These are phyloP conservation scores for Pipistrellus pipistrellus DNA, from an alignment of 2,797 vertebrate genomes.

Conservation along the genomic window DNA sequence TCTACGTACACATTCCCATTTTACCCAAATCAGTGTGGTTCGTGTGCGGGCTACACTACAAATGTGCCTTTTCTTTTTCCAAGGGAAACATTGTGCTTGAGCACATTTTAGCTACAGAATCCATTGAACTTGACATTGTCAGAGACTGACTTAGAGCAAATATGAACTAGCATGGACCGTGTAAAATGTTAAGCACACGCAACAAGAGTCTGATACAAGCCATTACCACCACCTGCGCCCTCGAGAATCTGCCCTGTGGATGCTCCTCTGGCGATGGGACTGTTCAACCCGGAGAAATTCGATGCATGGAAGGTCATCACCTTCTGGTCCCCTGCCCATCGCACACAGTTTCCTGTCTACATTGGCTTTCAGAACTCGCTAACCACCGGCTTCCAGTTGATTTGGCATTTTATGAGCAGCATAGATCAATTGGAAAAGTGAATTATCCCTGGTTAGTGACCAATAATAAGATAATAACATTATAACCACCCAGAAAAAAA, in stretches of 20 bases:
- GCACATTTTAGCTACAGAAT: background rate
- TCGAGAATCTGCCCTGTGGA: background rate
- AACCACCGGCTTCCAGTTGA: background rate
- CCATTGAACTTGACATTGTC: background rate
- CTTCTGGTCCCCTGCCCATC: background rate
- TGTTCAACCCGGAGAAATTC: background rate
- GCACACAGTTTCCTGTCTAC: background rate
- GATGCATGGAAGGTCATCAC: background rate
- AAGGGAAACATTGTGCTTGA: background rate
- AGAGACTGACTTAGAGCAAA: background rate
- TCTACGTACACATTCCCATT: accelerated
- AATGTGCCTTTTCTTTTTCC: background rate
- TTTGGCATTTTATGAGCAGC: constrained; percentile 35
- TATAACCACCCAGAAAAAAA: constrained; percentile 33
- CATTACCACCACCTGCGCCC: background rate
- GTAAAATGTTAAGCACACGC: background rate
- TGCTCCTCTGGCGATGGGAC: background rate
- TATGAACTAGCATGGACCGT: background rate
- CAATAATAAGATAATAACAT: constrained; percentile 73
- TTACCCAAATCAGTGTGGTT: background rate
- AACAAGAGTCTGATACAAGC: background rate
- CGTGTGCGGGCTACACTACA: too few relatives aligned
- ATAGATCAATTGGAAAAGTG: constrained; percentile 74
- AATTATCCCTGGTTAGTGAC: constrained; percentile 75
- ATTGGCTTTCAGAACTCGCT: background rate